A percentile compares a stretch with the other conserved stretches of the same genome.
phyloP scores from a whole-genome alignment of 1,140 invertebrate species.

The Phthorimaea operculella region DNA sequence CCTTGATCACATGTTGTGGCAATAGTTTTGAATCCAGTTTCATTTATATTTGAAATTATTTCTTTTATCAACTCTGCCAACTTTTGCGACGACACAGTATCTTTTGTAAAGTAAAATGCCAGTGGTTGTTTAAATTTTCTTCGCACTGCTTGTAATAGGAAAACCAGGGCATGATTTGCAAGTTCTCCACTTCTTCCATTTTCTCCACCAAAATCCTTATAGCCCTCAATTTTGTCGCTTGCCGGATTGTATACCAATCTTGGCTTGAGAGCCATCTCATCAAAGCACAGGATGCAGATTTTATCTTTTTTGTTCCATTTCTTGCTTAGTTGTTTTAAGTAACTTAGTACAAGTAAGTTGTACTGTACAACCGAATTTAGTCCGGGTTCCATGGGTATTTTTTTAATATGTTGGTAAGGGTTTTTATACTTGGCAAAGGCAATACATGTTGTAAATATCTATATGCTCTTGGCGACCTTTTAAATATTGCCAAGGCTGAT shows the following conservation, averaged over 20 bases:
- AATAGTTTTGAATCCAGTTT: not conserved
- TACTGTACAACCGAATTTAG: not conserved
- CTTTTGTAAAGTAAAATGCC: slow-evolving; percentile 1
- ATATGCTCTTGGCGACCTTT: not conserved
- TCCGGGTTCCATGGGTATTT: slow-evolving; percentile 3
- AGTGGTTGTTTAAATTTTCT: slow-evolving; percentile 2
- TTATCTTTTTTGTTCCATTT: not conserved
- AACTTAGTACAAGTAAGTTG: too few relatives aligned
- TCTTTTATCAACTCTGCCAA: not conserved
- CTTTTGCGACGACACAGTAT: not conserved
- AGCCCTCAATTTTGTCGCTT: not conserved
- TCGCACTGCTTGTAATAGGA: not conserved
- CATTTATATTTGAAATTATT: not conserved
- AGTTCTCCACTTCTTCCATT: not conserved
- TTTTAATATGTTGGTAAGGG: not conserved
- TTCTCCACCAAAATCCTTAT: not conserved
- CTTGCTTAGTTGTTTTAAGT: not conserved
- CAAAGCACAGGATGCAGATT: not conserved
- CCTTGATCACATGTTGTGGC: not conserved
- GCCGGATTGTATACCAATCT: not conserved
- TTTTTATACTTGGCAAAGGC: not conserved
- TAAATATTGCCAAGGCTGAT: not conserved
- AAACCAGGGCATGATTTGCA: not conserved
- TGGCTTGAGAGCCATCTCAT: not conserved
- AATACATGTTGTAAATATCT: not conserved